These are phyloP conservation scores for Sus cebifrons DNA, from an alignment of 2,797 vertebrate genomes.

Conservation along the genomic window DNA sequence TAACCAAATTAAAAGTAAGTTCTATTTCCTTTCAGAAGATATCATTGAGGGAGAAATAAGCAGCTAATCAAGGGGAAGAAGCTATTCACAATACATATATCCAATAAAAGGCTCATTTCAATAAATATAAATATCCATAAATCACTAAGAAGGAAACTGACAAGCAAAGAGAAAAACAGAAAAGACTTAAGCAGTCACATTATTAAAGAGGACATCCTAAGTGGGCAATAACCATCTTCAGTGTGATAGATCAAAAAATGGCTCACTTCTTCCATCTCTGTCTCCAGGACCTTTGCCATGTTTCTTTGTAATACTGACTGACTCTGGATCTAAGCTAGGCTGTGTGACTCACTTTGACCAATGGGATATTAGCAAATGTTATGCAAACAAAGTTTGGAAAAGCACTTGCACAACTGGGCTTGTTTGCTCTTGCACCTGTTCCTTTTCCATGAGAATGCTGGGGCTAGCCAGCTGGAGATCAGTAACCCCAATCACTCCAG, in stretches of 20 bases:
- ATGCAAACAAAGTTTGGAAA: slow-evolving; percentile 49
- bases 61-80: background rate
- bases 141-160: background rate
- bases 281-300: background rate
- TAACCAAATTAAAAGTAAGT: slow-evolving; percentile 46
- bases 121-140: background rate
- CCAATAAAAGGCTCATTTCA: background rate
- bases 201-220: background rate
- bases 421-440: slow-evolving; percentile 65
- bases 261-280: background rate
- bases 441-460: slow-evolving; percentile 48
- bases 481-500: background rate
- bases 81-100: background rate
- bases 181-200: background rate
- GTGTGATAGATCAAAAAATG: background rate
- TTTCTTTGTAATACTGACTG: background rate
- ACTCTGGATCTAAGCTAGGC: background rate
- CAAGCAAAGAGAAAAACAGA: background rate
- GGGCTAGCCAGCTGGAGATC: background rate
- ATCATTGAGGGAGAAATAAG: background rate
- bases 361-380: slow-evolving; percentile 68
- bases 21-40: slow-evolving; percentile 33
- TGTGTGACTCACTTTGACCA: slow-evolving; percentile 70
- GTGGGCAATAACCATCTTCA: background rate
- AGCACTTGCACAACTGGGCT: slow-evolving; percentile 10